Percentiles rank a stretch among this genome's conserved stretches.
phyloP scores from a whole-genome alignment of 1,140 invertebrate species.

The Galleria mellonella region DNA sequence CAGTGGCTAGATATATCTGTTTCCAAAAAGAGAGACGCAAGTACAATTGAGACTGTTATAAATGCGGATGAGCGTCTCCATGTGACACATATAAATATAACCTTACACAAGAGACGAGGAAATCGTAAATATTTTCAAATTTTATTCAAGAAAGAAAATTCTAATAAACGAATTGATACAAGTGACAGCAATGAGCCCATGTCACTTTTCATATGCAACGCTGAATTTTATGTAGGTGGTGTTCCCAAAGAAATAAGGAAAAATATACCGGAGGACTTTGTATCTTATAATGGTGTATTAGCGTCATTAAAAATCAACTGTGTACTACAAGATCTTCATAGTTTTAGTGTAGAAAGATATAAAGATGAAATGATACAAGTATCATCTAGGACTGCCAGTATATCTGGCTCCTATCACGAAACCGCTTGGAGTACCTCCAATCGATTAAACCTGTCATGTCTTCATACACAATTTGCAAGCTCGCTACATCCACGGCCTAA shows the following conservation, averaged over 20 bases:
- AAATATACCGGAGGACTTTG: conserved; percentile 28
- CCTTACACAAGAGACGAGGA: conserved; percentile 8
- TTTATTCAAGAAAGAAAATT: not conserved
- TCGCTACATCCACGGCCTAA: conserved; percentile 24
- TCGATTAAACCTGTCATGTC: conserved; percentile 53
- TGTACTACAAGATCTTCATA: conserved; percentile 41
- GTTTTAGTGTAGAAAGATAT: conserved; percentile 31
- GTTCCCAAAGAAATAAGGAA: conserved; percentile 28
- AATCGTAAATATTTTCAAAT: not conserved
- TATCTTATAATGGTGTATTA: conserved; percentile 36
- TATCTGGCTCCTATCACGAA: conserved; percentile 56
- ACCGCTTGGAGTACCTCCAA: conserved; percentile 48
- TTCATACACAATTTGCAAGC: conserved; percentile 27
- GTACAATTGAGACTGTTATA: conserved; percentile 43
- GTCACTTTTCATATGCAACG: conserved; percentile 22
- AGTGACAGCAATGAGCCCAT: not conserved
- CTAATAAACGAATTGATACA: not conserved
- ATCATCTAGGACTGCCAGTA: conserved; percentile 52
- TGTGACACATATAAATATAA: conserved; percentile 26
- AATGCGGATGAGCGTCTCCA: conserved; percentile 49
- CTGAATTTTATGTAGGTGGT: conserved; percentile 55
- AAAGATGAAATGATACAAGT: conserved; percentile 40
- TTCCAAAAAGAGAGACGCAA: conserved; percentile 34
- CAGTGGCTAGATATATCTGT: conserved; percentile 51
- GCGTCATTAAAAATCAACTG: conserved; percentile 42